These are phyloP conservation scores for Apis dorsata DNA, from an alignment of 1,140 invertebrate species.

Conservation along the genomic window DNA sequence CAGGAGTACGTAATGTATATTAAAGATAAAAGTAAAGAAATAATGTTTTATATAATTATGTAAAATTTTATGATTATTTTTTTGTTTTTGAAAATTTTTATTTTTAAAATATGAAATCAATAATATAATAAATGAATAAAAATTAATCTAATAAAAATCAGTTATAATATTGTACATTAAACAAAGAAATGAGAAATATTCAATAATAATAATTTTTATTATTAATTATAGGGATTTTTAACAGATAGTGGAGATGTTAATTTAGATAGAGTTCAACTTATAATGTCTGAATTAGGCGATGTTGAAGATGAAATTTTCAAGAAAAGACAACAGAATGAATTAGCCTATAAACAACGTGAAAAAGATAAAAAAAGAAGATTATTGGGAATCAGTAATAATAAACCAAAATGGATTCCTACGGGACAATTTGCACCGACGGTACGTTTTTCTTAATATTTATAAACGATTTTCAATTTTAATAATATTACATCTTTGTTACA, in stretches of 20 bases:
- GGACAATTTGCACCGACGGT: constrained; percentile 89
- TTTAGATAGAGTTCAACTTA: constrained; percentile 94
- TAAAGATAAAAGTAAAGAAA: neutral
- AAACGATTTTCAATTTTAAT: neutral
- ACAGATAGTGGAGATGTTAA: constrained; percentile 97
- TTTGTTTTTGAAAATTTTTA: neutral
- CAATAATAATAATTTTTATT: neutral
- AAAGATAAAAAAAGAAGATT: constrained; percentile 84
- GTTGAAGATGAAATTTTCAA: constrained; percentile 99
- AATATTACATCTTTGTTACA: constrained; percentile 61
- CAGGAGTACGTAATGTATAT: constrained; percentile 82
- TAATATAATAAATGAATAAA: no score
- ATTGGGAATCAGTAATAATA: constrained; percentile 80
- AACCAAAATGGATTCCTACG: constrained; percentile 85
- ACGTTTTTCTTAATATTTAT: constrained; percentile 48
- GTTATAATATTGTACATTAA: neutral
- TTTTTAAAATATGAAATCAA: no score
- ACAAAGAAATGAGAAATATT: constrained; percentile 86
- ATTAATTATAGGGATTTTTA: constrained; percentile 89
- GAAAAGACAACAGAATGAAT: constrained; percentile 91
- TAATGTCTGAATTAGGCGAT: constrained; percentile 95
- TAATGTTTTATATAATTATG: neutral
- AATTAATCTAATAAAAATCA: neutral
- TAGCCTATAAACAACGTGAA: constrained; percentile 88
- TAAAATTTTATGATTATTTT: neutral